phyloP scores from a whole-genome alignment of 2,797 vertebrate species.

The Varecia variegata region DNA sequence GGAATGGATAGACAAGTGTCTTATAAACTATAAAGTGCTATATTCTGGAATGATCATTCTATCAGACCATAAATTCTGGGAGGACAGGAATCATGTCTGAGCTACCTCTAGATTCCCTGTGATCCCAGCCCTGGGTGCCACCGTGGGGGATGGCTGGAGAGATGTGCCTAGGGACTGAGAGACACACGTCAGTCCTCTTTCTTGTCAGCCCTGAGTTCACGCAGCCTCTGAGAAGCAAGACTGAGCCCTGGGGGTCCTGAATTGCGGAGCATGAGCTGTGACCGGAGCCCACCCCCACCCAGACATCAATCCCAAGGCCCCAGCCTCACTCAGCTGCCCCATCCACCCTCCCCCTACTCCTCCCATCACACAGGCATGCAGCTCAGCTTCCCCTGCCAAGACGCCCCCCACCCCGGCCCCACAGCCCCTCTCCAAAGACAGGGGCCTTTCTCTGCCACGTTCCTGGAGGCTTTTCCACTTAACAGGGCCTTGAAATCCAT shows the following conservation, averaged over 20 bases:
- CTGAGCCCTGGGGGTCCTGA: background rate
- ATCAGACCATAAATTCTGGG: background rate
- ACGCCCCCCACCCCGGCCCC: slow-evolving; percentile 56
- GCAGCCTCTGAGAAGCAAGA: background rate
- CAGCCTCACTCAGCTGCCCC: slow-evolving; percentile 38
- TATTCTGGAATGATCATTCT: background rate
- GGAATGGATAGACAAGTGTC: background rate
- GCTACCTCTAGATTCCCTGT: background rate
- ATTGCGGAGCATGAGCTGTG: background rate
- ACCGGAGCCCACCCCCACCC: background rate
- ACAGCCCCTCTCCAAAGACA: slow-evolving; percentile 69
- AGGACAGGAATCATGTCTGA: background rate
- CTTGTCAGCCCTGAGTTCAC: background rate
- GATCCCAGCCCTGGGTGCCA: background rate
- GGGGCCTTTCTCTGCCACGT: slow-evolving; percentile 59
- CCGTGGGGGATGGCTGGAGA: background rate
- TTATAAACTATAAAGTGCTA: background rate
- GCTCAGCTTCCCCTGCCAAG: slow-evolving; percentile 65
- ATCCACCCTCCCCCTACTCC: background rate
- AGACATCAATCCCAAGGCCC: slow-evolving; percentile 32
- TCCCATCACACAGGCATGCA: slow-evolving; percentile 31
- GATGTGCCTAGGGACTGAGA: background rate
- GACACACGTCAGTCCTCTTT: background rate
- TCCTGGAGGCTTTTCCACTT: slow-evolving; percentile 71
- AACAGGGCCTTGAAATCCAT: slow-evolving; percentile 73